Percentiles rank a stretch among this genome's conserved stretches.
These are phyloP conservation scores for Pristionchus entomophagus DNA, from an alignment of 2,888 invertebrate species.

Conservation along the genomic window DNA sequence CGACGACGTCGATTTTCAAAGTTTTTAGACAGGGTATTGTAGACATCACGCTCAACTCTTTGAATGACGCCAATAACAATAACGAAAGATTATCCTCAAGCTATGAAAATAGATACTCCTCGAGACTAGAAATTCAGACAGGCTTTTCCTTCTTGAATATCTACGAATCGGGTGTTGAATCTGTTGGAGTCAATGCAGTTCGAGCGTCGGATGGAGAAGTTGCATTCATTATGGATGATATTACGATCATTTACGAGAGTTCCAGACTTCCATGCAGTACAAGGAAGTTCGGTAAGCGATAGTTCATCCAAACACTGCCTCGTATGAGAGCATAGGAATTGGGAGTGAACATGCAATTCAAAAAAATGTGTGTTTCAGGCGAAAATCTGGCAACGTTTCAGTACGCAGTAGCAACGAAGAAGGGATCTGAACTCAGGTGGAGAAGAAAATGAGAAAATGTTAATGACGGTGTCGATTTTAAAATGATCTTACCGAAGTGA, in stretches of 20 bases:
- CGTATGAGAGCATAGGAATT: too few species aligned
- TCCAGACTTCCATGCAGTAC: not conserved
- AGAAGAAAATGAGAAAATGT: too few species aligned
- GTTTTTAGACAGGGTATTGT: too few species aligned
- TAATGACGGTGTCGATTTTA: too few species aligned
- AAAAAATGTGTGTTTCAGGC: not conserved
- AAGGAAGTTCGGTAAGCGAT: not conserved
- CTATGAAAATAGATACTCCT: not conserved
- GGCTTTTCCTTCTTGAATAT: not conserved
- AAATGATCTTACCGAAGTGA: too few species aligned
- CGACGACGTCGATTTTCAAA: too few species aligned
- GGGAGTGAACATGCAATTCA: too few species aligned
- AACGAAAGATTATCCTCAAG: too few species aligned
- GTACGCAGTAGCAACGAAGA: constrained; percentile 1
- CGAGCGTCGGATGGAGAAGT: not conserved
- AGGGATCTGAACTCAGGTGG: not conserved
- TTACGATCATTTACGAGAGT: not conserved
- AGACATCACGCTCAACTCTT: too few species aligned
- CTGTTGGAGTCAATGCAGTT: not conserved
- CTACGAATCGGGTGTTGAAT: too few species aligned
- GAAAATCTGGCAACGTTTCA: not conserved
- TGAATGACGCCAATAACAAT: too few species aligned
- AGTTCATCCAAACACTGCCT: not conserved
- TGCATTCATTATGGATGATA: not conserved
- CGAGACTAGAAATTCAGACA: not conserved